Evolutionary conservation across 2,888 invertebrate genomes (phyloP).

Genomic region (Temnothorax rugatulus): DNA sequence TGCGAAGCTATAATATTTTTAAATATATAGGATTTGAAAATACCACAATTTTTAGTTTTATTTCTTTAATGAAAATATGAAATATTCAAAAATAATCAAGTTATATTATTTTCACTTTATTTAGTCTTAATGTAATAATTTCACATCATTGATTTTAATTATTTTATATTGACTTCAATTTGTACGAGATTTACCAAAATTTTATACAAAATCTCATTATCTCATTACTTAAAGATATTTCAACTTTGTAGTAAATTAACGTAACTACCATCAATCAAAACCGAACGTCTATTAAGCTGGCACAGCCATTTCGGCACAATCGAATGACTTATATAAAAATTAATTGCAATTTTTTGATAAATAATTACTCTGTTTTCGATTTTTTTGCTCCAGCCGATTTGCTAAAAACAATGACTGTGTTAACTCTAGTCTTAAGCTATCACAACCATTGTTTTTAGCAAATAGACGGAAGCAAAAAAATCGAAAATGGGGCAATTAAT

Average conservation of each 20-base stretch:
- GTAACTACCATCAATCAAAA: neutral
- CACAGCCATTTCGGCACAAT: too few relatives aligned
- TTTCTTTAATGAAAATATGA: neutral
- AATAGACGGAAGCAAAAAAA: too few relatives aligned
- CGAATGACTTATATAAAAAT: too few relatives aligned
- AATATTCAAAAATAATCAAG: neutral
- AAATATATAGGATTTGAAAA: neutral
- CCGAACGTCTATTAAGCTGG: too few relatives aligned
- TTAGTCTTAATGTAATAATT: conserved; percentile 1
- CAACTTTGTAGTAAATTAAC: neutral
- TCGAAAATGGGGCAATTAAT: too few relatives aligned
- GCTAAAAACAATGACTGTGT: too few relatives aligned
- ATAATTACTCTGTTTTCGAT: too few relatives aligned
- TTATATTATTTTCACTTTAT: neutral
- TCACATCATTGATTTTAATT: neutral
- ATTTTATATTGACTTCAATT: conserved; percentile 9
- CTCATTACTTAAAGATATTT: conserved; percentile 2
- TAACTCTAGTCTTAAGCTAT: too few relatives aligned
- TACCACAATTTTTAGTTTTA: neutral
- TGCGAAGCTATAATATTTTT: neutral
- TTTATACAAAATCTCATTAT: neutral
- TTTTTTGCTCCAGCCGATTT: too few relatives aligned
- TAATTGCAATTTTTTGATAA: too few relatives aligned
- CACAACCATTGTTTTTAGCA: too few relatives aligned
- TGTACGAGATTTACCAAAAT: neutral